Percentiles rank a stretch among this genome's conserved stretches.
Evolutionary conservation across 2,888 invertebrate species (phyloP).

Genomic region (Heliconius charithonia): DNA sequence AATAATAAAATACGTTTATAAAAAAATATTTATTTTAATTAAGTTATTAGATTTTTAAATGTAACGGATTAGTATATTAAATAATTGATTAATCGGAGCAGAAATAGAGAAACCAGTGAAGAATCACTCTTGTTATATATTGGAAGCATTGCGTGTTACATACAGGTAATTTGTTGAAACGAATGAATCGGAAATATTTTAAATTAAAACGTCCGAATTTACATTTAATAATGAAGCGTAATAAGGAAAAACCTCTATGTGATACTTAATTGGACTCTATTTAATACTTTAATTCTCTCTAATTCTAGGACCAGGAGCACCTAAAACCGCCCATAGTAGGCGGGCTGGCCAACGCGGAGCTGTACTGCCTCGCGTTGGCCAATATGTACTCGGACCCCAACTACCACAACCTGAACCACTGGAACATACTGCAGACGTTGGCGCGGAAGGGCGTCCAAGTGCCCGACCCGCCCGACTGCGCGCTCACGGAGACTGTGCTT

Average conservation of each 20-base stretch:
- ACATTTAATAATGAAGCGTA: neutral
- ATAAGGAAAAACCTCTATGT: neutral
- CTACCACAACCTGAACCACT: slow-evolving; percentile 97
- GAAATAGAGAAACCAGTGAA: neutral
- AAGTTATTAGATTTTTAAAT: neutral
- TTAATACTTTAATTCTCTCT: slow-evolving; percentile 32
- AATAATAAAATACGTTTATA: neutral
- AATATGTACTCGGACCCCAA: slow-evolving; percentile 98
- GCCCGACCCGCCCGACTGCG: slow-evolving; percentile 91
- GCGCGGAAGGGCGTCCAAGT: slow-evolving; percentile 95
- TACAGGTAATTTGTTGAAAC: neutral
- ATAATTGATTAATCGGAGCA: neutral
- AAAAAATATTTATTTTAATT: neutral
- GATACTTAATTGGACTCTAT: neutral
- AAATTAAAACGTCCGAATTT: neutral
- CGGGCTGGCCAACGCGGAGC: slow-evolving; percentile 95
- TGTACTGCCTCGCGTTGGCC: slow-evolving; percentile 96
- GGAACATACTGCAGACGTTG: slow-evolving; percentile 96
- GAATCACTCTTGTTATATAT: neutral
- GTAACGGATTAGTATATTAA: neutral
- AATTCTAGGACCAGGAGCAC: slow-evolving; percentile 93
- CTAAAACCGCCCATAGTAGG: slow-evolving; percentile 96
- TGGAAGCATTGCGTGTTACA: neutral
- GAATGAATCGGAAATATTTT: neutral
- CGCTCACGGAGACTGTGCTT: slow-evolving; percentile 97